These are phyloP conservation scores for Amiota communis DNA, from an alignment of 2,888 invertebrate species.

Conservation along the genomic window DNA sequence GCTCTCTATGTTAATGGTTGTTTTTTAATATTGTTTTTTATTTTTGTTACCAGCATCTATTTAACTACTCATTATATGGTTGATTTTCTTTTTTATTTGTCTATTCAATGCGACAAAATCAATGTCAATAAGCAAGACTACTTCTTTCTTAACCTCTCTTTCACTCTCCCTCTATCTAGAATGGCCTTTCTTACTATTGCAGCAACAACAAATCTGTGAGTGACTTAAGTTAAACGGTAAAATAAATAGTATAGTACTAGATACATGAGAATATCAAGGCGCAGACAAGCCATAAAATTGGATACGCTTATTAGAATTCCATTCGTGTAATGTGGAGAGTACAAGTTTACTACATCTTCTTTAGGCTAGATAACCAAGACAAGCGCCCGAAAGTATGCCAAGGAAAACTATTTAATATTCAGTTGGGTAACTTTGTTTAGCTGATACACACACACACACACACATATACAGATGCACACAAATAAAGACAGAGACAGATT, in stretches of 20 bases:
- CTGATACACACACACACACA: not conserved
- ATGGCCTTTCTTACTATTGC: no score
- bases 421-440: slow-evolving; percentile 8
- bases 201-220: slow-evolving; percentile 1
- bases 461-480: not conserved
- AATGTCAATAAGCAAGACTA: not conserved
- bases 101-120: not conserved
- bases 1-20: no score
- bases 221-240: not conserved
- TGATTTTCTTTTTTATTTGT: not conserved
- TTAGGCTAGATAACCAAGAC: not conserved
- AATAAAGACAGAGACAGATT: not conserved
- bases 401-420: slow-evolving; percentile 13
- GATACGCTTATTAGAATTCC: slow-evolving; percentile 1
- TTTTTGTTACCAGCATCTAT: not conserved
- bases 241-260: not conserved
- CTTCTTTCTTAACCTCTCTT: not conserved
- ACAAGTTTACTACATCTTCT: not conserved
- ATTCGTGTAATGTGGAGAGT: not conserved
- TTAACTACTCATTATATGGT: not conserved
- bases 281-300: not conserved
- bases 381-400: slow-evolving; percentile 11
- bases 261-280: not conserved
- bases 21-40: no score
- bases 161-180: not conserved